Evolutionary conservation across 2,888 invertebrate genomes (phyloP).

Genomic region (Anagyrus pseudococci): DNA sequence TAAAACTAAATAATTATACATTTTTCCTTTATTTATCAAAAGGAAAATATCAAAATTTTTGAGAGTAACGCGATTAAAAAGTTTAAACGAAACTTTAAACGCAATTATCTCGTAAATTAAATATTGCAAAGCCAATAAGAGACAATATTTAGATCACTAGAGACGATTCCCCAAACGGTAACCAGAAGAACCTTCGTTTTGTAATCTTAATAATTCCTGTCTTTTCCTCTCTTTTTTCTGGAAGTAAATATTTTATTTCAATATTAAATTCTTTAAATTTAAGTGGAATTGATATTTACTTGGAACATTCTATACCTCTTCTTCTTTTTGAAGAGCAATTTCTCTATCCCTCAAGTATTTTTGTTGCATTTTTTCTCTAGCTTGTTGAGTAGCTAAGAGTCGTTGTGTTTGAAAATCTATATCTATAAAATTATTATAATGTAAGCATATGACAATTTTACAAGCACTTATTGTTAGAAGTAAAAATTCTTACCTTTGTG

Average conservation of each 20-base stretch:
- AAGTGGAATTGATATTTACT: neutral
- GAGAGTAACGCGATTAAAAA: no score
- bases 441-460: no score
- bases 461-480: no score
- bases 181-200: slow-evolving; percentile 34
- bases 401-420: no score
- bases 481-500: slow-evolving; percentile 64
- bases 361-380: slow-evolving; percentile 61
- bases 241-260: neutral
- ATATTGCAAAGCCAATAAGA: no score
- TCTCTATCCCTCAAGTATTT: slow-evolving; percentile 56
- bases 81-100: no score
- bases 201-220: slow-evolving; percentile 46
- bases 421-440: no score
- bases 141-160: no score
- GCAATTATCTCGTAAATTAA: no score
- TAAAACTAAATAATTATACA: no score
- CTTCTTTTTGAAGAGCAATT: slow-evolving; percentile 53
- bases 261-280: neutral
- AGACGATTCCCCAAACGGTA: slow-evolving; percentile 49
- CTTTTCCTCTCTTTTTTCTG: slow-evolving; percentile 53
- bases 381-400: slow-evolving; percentile 56
- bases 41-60: no score
- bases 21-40: no score
- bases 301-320: slow-evolving; percentile 51